Evolutionary conservation across 2,797 vertebrate species (phyloP).

Genomic region (Clarias platycephalus): DNA sequence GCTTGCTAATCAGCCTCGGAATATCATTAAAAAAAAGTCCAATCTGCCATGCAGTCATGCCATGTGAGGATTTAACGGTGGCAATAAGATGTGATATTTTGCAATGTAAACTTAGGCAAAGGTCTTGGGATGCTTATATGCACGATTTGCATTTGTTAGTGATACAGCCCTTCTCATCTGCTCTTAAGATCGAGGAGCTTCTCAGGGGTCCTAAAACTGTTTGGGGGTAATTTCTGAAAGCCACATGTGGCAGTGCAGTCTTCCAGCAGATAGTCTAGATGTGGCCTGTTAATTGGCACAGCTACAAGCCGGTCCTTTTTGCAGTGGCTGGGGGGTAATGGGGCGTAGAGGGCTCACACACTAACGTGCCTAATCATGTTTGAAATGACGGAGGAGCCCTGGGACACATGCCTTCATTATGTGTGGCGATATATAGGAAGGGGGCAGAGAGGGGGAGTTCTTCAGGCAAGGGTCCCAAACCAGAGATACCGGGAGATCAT

Average conservation of each 20-base stretch:
- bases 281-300: slow-evolving; percentile 43
- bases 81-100: slow-evolving; percentile 22
- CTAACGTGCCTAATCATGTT: slow-evolving; percentile 70
- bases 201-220: slow-evolving; percentile 6
- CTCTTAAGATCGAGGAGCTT: slow-evolving; percentile 13
- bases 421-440: slow-evolving; percentile 50
- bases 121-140: slow-evolving; percentile 24
- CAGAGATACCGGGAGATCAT: slow-evolving; percentile 49
- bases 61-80: slow-evolving; percentile 21
- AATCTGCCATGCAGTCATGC: slow-evolving; percentile 23
- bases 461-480: slow-evolving; percentile 49
- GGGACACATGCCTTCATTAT: slow-evolving; percentile 63
- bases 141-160: slow-evolving; percentile 14
- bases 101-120: slow-evolving; percentile 29
- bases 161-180: not conserved
- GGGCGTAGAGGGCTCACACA: slow-evolving; percentile 58
- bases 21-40: slow-evolving; percentile 40
- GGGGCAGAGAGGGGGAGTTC: slow-evolving; percentile 21
- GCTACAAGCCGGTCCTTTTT: slow-evolving; percentile 46
- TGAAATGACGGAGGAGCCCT: slow-evolving; percentile 63
- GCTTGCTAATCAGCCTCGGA: slow-evolving; percentile 37
- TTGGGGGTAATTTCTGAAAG: slow-evolving; percentile 26
- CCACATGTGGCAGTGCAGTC: slow-evolving; percentile 13
- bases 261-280: slow-evolving; percentile 31
- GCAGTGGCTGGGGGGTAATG: slow-evolving; percentile 54